Conservation (phyloP, 2,113 vertebrate species). For the Syngnathoides biaculeatus region DNA sequence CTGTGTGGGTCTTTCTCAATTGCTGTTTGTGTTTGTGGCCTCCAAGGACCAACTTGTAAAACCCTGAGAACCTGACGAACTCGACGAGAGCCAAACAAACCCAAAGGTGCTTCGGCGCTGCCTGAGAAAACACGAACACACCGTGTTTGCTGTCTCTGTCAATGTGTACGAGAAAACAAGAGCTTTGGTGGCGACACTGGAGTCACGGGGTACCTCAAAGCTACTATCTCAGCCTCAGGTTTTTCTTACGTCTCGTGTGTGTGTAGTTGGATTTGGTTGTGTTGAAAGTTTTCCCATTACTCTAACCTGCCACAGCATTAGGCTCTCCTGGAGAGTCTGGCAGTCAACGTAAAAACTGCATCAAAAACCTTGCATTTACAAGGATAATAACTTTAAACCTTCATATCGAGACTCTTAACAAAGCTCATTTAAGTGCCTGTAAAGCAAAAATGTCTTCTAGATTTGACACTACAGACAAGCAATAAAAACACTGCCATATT, state of each 20-base stretch:
- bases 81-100: slow-evolving; percentile 59
- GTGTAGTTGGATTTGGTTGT: slow-evolving; percentile 55
- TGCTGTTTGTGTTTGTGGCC: slow-evolving; percentile 66
- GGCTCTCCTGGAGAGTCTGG: not conserved
- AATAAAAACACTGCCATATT: too few relatives aligned
- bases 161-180: slow-evolving; percentile 71
- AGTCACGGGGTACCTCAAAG: slow-evolving; percentile 44
- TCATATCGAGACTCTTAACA: not conserved
- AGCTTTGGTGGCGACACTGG: slow-evolving; percentile 62
- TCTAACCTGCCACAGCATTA: not conserved
- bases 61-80: slow-evolving; percentile 65
- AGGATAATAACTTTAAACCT: not conserved
- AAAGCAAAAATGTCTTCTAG: too few relatives aligned
- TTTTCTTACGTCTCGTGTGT: slow-evolving; percentile 52
- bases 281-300: slow-evolving; percentile 44
- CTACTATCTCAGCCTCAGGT: slow-evolving; percentile 32
- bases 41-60: slow-evolving; percentile 48
- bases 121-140: slow-evolving; percentile 68
- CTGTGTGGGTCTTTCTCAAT: slow-evolving; percentile 57
- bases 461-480: too few relatives aligned
- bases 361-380: not conserved
- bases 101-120: slow-evolving; percentile 65
- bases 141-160: slow-evolving; percentile 65
- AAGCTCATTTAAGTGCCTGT: too few relatives aligned
- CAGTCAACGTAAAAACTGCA: not conserved